Conservation (phyloP, 2,113 vertebrate genomes). For the Podocnemis expansa region DNA sequence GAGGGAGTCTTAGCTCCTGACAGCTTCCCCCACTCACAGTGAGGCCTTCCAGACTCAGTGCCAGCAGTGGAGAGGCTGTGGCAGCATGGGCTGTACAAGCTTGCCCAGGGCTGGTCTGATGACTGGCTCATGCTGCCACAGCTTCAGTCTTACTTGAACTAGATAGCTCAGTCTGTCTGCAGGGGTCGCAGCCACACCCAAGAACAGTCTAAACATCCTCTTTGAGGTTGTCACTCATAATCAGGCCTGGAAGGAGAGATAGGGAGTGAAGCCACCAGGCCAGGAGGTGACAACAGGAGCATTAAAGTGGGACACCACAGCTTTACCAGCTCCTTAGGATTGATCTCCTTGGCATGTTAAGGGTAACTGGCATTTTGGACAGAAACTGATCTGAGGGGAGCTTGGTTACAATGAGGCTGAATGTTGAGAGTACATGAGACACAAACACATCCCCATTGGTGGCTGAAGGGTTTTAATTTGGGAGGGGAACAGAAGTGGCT, state of each 20-base stretch:
- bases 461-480: not conserved
- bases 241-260: not conserved
- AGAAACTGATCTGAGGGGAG: not conserved
- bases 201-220: too few species aligned
- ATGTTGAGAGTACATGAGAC: not conserved
- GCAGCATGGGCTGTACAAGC: not conserved
- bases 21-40: not conserved
- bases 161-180: not conserved
- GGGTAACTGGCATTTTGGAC: too few species aligned
- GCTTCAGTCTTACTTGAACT: not conserved
- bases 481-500: not conserved
- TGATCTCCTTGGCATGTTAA: not conserved
- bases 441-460: not conserved
- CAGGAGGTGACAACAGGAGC: not conserved
- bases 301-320: not conserved
- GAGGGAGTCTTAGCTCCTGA: not conserved
- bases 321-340: not conserved
- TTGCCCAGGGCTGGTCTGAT: too few species aligned
- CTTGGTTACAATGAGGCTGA: not conserved
- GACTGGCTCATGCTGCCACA: not conserved
- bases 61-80: not conserved
- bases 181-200: too few species aligned
- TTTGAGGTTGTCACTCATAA: not conserved
- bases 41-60: too few species aligned
- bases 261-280: not conserved